A percentile compares a stretch with the other conserved stretches of the same genome.
Conservation (phyloP, 2,113 vertebrate species). For the Neoarius graeffei region DNA sequence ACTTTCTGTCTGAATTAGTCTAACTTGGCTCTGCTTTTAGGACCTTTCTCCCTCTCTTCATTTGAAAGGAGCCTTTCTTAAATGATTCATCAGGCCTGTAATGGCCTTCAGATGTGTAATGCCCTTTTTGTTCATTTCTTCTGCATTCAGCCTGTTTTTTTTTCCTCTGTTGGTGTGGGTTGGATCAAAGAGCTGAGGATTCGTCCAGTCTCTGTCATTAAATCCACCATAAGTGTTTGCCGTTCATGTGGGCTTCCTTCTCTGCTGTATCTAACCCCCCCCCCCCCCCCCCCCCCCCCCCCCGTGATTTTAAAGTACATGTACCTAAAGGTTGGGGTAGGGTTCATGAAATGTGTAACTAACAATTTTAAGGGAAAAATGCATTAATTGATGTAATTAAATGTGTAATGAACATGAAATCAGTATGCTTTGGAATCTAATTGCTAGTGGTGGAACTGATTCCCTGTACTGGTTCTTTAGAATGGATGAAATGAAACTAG, state of each 20-base stretch:
- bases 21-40: not conserved
- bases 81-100: conserved; percentile 25
- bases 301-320: conserved; percentile 27
- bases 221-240: not conserved
- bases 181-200: conserved; percentile 8
- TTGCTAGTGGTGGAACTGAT: conserved; percentile 27
- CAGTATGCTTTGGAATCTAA: conserved; percentile 2
- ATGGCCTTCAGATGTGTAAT: conserved; percentile 22
- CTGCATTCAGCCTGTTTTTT: not conserved
- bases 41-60: not conserved
- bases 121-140: conserved; percentile 8
- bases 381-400: not conserved
- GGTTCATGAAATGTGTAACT: not conserved
- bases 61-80: not conserved
- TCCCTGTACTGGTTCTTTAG: conserved; percentile 51
- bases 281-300: not conserved
- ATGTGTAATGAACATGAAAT: not conserved
- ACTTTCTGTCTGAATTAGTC: not conserved
- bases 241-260: conserved; percentile 7
- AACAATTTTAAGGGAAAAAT: conserved; percentile 10
- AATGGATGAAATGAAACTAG: conserved; percentile 52
- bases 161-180: not conserved
- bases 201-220: not conserved
- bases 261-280: not conserved
- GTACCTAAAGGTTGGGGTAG: not conserved